Evolutionary conservation across 2,888 invertebrate genomes (phyloP), one percentile per base, ranked within the genome.

Genomic region (Barypeithes pellucidus): DNA sequence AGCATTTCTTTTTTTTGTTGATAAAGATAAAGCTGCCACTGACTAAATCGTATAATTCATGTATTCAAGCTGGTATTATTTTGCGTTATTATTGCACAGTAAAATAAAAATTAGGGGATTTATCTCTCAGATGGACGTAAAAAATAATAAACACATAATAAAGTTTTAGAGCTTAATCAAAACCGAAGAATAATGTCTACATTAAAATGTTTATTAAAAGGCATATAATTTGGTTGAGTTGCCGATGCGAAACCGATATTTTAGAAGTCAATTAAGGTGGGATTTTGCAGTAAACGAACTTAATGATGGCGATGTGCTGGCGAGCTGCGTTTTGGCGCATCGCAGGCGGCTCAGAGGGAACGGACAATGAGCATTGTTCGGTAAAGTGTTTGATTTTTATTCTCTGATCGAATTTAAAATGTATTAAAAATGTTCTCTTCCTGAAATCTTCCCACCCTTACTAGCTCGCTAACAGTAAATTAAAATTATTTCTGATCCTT

Each of bases 201-300:
- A 66, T 72, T 72, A 72, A 72, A 72, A 72, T 67, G 66, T 72
- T 72, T 72, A 72, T 66, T 72, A 72, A 72, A 72, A 72, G 72
- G 50, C 72, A 66, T 72, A 66, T 72, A 66, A 72, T 72, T 72
- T 72, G 50, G 59, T 20, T 36, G 59, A 66, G 47, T 72, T 59
- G 65, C 65, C 54, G 61, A 73, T 69, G 67, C 62, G 65, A 73
- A 73, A 68, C 73, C 73, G 69, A 73, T 73, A 73, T 68, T 73
- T 73, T 62, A 59, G 68, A 52, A 73, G 73, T 73, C 69, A 73
- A 73, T 73, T 73, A 69, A 73, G 68, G 73, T 57, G 60, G 60
- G 69, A 73, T 73, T 73, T 59, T 50, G 63, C 63, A 70, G 65
- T 73, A 69, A 73, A 73, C 63, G 69, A 69, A 73, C 73, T 73